Conservation (phyloP, 1,140 invertebrate genomes). For the Plectrocnemia conspersa region DNA sequence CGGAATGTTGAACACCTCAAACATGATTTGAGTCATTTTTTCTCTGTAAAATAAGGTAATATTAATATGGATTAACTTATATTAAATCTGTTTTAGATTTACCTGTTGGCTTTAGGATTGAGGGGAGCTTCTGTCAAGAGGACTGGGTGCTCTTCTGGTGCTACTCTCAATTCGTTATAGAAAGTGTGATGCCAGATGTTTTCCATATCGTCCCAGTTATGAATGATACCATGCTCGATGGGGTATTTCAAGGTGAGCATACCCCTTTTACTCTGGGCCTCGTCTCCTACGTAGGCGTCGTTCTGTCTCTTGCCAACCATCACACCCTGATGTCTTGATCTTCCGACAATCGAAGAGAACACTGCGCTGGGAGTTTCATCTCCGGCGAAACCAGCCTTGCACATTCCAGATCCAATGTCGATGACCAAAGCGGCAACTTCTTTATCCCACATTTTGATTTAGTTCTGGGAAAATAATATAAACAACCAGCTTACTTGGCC, state of each 20-base stretch:
- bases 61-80: no score
- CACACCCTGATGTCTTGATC: conserved; percentile 76
- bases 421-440: conserved; percentile 86
- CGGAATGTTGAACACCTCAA: conserved; percentile 73
- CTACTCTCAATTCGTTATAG: conserved; percentile 92
- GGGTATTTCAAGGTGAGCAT: conserved; percentile 92
- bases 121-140: conserved; percentile 88
- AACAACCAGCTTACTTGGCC: no score
- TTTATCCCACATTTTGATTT: conserved; percentile 79
- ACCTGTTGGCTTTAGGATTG: conserved; percentile 82
- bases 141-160: conserved; percentile 90
- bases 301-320: conserved; percentile 96
- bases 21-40: conserved; percentile 76
- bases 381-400: conserved; percentile 87
- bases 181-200: conserved; percentile 96
- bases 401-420: conserved; percentile 87
- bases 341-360: conserved; percentile 77
- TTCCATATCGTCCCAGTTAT: conserved; percentile 98
- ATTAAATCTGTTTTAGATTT: no score
- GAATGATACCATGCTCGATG: conserved; percentile 92
- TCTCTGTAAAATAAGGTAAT: conserved; percentile 49
- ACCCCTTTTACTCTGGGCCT: conserved; percentile 88
- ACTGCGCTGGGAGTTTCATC: conserved; percentile 81
- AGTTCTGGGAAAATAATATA: no score
- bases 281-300: conserved; percentile 54